Evolutionary conservation across 2,113 vertebrate genomes (phyloP).

Genomic region (Passerina amoena): DNA sequence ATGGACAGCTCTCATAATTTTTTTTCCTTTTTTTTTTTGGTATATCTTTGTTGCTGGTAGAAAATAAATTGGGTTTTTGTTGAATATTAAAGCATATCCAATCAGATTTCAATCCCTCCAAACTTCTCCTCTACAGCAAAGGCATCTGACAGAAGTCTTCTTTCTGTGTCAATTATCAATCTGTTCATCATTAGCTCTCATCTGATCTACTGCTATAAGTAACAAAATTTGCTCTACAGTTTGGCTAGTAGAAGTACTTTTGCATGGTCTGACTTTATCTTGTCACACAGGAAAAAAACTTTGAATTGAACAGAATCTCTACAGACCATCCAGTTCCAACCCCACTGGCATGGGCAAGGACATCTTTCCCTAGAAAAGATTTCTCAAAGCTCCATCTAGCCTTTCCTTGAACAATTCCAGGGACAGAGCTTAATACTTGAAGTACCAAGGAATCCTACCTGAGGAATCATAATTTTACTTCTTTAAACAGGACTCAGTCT

Average conservation of each 20-base stretch:
- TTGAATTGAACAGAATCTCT: background rate
- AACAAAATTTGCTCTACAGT: background rate
- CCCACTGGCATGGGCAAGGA: background rate
- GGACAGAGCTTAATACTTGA: background rate
- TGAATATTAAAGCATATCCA: background rate
- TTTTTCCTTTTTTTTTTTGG: rapidly evolving
- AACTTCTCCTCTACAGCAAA: background rate
- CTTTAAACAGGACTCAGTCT: background rate
- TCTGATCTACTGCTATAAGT: background rate
- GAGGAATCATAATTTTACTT: background rate
- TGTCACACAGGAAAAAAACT: background rate
- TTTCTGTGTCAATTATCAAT: background rate
- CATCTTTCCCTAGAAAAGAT: too few relatives aligned
- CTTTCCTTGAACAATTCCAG: background rate
- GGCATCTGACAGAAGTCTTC: background rate
- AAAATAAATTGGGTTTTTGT: background rate
- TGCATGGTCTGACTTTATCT: background rate
- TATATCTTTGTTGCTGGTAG: rapidly evolving
- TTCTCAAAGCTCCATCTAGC: background rate
- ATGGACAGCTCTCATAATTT: rapidly evolving
- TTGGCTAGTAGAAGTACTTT: background rate
- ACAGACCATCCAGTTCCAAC: background rate
- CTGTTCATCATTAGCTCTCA: background rate
- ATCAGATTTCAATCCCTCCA: background rate
- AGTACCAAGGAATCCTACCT: background rate